Conservation (phyloP, 2,797 vertebrate species). For the Chromobotia macracanthus region DNA sequence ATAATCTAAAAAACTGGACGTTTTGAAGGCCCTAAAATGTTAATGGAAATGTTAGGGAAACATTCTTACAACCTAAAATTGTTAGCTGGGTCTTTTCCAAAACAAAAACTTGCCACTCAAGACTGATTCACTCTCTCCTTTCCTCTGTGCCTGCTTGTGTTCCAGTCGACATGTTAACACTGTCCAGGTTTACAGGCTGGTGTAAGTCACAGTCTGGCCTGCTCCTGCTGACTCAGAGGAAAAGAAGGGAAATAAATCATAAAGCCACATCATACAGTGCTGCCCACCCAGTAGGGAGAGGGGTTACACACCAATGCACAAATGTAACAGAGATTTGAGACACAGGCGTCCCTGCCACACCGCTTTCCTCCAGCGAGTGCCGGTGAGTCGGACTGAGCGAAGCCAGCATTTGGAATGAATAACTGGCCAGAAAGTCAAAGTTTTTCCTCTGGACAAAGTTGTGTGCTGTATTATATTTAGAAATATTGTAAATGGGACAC, state of each 20-base stretch:
- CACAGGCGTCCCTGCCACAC: conserved; percentile 30
- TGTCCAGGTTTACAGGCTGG: conserved; percentile 53
- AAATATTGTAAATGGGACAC: conserved; percentile 27
- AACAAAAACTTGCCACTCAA: conserved; percentile 39
- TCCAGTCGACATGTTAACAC: conserved; percentile 49
- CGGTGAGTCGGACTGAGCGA: conserved; percentile 30
- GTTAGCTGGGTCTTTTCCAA: too few species aligned
- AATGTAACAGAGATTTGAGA: conserved; percentile 37
- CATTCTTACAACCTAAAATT: too few species aligned
- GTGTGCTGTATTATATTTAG: conserved; percentile 28
- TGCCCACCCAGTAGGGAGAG: conserved; percentile 53
- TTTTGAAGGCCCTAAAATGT: too few species aligned
- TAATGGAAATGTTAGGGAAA: too few species aligned
- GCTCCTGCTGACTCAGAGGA: conserved; percentile 58
- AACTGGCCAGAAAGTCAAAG: conserved; percentile 37
- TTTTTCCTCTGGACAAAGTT: conserved; percentile 12
- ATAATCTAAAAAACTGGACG: too few species aligned
- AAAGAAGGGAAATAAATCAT: conserved; percentile 57
- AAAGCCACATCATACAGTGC: conserved; percentile 50
- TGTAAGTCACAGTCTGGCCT: conserved; percentile 54
- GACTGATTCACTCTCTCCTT: conserved; percentile 23
- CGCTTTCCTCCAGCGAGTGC: conserved; percentile 29
- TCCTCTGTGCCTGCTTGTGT: conserved; percentile 50
- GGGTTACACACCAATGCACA: conserved; percentile 39
- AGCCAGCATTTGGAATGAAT: conserved; percentile 51